These are phyloP conservation scores for Dolichallabes microphthalmus DNA, from an alignment of 2,113 vertebrate genomes.

Conservation along the genomic window DNA sequence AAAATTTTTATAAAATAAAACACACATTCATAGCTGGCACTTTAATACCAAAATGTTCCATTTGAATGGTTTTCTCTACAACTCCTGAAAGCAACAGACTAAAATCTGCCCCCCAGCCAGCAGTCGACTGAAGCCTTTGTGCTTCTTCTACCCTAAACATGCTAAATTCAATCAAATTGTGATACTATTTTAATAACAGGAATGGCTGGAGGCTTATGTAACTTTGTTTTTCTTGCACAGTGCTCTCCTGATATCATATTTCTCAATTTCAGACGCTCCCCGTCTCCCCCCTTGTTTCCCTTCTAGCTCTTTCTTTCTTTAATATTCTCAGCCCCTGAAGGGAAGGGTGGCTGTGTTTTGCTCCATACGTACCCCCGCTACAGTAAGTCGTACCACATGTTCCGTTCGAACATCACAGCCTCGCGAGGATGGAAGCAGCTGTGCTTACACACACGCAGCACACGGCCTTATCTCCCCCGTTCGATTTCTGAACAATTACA, in stretches of 20 bases:
- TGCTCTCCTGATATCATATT: slow-evolving; percentile 67
- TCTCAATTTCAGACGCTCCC: slow-evolving; percentile 65
- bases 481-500: slow-evolving; percentile 67
- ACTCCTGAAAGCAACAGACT: slow-evolving; percentile 43
- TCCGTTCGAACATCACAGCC: slow-evolving; percentile 49
- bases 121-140: slow-evolving; percentile 53
- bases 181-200: slow-evolving; percentile 74
- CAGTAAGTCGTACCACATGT: slow-evolving; percentile 76
- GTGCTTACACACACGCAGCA: slow-evolving; percentile 37
- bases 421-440: slow-evolving; percentile 43
- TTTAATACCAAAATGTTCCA: background rate
- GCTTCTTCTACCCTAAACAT: slow-evolving; percentile 67
- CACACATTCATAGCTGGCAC: background rate
- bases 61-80: slow-evolving; percentile 30
- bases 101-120: slow-evolving; percentile 10
- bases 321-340: slow-evolving; percentile 70
- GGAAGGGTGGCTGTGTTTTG: slow-evolving; percentile 66
- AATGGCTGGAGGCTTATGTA: slow-evolving; percentile 70
- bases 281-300: background rate
- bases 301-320: slow-evolving; percentile 56
- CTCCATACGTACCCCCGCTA: slow-evolving; percentile 56
- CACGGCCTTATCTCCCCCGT: slow-evolving; percentile 59
- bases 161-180: slow-evolving; percentile 75
- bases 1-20: background rate
- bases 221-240: slow-evolving; percentile 71